These are phyloP conservation scores for Temnopleurus reevesii DNA, from an alignment of 53 echinoderm and acorn worm genomes.

Conservation along the genomic window DNA sequence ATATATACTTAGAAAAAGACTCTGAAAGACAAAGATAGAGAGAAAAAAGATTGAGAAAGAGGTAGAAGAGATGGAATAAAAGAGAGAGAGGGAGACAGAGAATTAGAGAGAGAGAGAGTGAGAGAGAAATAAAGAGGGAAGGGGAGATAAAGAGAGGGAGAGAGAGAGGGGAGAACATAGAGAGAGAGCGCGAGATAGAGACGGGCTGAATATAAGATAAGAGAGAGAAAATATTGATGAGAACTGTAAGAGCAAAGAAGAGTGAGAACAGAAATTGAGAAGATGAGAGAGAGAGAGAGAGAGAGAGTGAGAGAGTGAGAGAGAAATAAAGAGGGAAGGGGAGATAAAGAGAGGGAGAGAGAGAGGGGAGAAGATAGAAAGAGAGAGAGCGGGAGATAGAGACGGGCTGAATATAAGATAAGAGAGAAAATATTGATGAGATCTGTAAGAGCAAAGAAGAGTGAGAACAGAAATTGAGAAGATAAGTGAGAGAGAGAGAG, in stretches of 20 bases:
- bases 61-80: background rate
- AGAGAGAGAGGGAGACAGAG: background rate
- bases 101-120: background rate
- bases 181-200: background rate
- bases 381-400: background rate
- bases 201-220: too few relatives aligned
- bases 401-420: too few relatives aligned
- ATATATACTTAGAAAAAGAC: background rate
- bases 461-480: too few relatives aligned
- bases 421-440: too few relatives aligned
- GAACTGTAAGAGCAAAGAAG: background rate
- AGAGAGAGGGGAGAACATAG: too few relatives aligned
- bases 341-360: background rate
- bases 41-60: too few relatives aligned
- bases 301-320: background rate
- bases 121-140: background rate
- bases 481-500: background rate
- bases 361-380: background rate
- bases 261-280: background rate
- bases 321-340: background rate
- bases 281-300: background rate
- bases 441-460: too few relatives aligned
- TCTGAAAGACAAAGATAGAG: background rate
- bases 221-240: too few relatives aligned
- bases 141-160: background rate